These are phyloP conservation scores for Epizoanthus ramosus DNA, from an alignment of 92 coral and sea anemone genomes.

Conservation along the genomic window DNA sequence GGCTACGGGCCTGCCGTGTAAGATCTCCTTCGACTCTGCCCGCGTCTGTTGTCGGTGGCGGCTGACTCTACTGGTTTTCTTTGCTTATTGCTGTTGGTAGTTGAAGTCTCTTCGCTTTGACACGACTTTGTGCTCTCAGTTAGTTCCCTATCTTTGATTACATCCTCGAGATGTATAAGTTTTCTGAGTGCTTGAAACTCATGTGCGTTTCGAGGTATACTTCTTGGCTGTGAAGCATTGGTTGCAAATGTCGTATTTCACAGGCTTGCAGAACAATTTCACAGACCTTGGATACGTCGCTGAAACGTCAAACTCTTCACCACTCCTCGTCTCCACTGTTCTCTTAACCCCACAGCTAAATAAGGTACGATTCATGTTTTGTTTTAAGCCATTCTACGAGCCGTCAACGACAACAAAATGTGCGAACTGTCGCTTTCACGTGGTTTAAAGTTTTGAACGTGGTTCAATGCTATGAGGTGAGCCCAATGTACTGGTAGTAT, in stretches of 20 bases:
- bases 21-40: constrained; percentile 54
- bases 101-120: constrained; percentile 29
- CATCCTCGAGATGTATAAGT: too few species aligned
- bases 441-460: constrained; percentile 50
- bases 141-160: background rate
- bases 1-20: too few species aligned
- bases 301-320: constrained; percentile 12
- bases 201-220: constrained; percentile 30
- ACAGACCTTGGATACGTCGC: constrained; percentile 28
- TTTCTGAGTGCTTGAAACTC: too few species aligned
- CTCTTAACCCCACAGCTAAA: constrained; percentile 19
- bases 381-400: constrained; percentile 44
- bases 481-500: constrained; percentile 39
- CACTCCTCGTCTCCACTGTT: constrained; percentile 15
- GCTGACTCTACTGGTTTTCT: background rate
- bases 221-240: constrained; percentile 25
- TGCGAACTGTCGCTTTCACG: constrained; percentile 56
- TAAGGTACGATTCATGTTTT: constrained; percentile 29
- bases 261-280: constrained; percentile 32
- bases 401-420: constrained; percentile 45
- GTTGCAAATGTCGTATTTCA: constrained; percentile 18
- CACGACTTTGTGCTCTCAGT: constrained; percentile 23
- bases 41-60: constrained; percentile 9
- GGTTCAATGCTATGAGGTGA: constrained; percentile 42
- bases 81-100: constrained; percentile 19